Evolutionary conservation across 2,888 invertebrate genomes (phyloP).

Genomic region (Melipona bicolor): DNA sequence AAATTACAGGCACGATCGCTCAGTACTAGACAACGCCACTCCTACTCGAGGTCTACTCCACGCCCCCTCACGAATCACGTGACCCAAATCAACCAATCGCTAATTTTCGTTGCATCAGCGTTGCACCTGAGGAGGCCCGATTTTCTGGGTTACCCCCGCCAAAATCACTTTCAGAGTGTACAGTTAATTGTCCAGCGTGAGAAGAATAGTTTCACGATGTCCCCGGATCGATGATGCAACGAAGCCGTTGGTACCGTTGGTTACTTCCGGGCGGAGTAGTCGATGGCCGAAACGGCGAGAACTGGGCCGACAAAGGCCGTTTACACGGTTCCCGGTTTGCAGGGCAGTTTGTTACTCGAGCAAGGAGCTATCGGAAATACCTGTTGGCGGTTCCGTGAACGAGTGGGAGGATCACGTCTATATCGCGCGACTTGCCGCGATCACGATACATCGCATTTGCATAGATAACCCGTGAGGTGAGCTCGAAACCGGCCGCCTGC

Average conservation of each 20-base stretch:
- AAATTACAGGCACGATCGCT: no score
- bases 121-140: no score
- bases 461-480: constrained; percentile 52
- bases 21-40: no score
- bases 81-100: no score
- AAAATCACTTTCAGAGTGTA: not conserved
- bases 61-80: no score
- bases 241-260: constrained; percentile 40
- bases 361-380: constrained; percentile 75
- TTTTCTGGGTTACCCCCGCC: no score
- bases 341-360: constrained; percentile 49
- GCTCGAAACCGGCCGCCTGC: constrained; percentile 25
- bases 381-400: constrained; percentile 74
- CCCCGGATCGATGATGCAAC: constrained; percentile 46
- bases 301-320: constrained; percentile 38
- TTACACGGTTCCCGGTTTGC: constrained; percentile 53
- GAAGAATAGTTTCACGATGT: constrained; percentile 9
- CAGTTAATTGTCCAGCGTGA: constrained; percentile 42
- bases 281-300: constrained; percentile 21
- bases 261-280: constrained; percentile 51
- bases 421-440: constrained; percentile 44
- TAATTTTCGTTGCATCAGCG: no score
- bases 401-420: constrained; percentile 65
- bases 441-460: constrained; percentile 57
- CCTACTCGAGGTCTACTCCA: no score